Evolutionary conservation across 2,113 vertebrate species (phyloP).

Genomic region (Vulpes lagopus): DNA sequence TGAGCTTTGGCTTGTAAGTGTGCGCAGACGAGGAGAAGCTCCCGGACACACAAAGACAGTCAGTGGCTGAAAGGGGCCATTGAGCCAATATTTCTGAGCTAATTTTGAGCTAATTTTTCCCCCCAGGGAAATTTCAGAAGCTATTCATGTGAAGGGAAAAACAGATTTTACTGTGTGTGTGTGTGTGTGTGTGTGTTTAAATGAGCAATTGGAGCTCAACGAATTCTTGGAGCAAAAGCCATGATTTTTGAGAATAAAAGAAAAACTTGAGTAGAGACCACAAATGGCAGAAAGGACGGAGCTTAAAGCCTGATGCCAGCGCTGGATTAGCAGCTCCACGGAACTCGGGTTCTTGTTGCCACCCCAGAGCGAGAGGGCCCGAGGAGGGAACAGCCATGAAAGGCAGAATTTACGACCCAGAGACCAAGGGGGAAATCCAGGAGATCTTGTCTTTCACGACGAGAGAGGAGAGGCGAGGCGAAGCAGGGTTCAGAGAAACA

Average conservation of each 20-base stretch:
- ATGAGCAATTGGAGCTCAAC: background rate
- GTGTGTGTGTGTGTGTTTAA: background rate
- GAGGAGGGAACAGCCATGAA: background rate
- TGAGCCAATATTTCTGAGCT: background rate
- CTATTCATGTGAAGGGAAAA: constrained; percentile 32
- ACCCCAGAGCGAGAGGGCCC: background rate
- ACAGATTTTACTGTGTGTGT: background rate
- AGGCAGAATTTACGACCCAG: background rate
- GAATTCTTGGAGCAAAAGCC: background rate
- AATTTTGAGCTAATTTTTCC: background rate
- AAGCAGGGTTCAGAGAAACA: too few relatives aligned
- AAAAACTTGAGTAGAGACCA: background rate
- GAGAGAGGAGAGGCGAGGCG: background rate
- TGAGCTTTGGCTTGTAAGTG: background rate
- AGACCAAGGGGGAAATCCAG: too few relatives aligned
- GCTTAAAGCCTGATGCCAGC: background rate
- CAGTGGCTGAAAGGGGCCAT: background rate
- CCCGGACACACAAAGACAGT: background rate
- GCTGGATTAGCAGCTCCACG: rapidly evolving
- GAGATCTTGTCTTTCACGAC: background rate
- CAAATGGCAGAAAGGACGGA: background rate
- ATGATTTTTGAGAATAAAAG: constrained; percentile 10
- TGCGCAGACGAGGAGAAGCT: background rate
- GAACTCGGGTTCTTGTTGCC: background rate
- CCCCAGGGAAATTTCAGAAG: background rate